These are phyloP conservation scores for Nomada lathburiana DNA, from an alignment of 2,888 invertebrate species.

Conservation along the genomic window DNA sequence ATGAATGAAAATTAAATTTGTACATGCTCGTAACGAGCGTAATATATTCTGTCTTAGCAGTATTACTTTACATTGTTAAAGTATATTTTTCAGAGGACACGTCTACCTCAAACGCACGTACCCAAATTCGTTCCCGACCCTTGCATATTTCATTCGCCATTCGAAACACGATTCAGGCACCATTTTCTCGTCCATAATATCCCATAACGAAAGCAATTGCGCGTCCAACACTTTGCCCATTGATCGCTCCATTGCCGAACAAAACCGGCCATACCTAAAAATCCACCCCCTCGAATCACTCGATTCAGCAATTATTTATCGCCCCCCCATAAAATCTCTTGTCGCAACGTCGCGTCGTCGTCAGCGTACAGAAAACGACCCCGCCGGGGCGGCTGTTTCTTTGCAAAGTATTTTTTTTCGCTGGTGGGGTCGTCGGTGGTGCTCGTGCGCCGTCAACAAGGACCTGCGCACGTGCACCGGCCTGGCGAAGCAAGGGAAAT, in stretches of 20 bases:
- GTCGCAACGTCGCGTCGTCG: not conserved
- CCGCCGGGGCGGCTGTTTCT: not conserved
- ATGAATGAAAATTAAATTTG: not conserved
- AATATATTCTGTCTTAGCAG: too few species aligned
- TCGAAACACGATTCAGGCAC: not conserved
- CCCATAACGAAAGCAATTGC: not conserved
- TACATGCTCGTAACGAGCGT: too few species aligned
- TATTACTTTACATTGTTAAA: too few species aligned
- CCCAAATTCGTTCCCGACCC: not conserved
- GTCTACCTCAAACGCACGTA: too few species aligned
- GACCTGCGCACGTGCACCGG: constrained; percentile 66
- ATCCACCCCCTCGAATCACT: not conserved
- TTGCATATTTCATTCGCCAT: not conserved
- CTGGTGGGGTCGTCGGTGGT: constrained; percentile 2
- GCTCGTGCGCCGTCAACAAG: constrained; percentile 58
- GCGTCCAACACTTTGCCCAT: not conserved
- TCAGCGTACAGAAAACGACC: not conserved
- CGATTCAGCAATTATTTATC: not conserved
- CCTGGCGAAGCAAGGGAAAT: constrained; percentile 62
- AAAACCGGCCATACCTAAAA: not conserved
- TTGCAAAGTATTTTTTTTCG: constrained; percentile 11
- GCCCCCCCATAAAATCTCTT: not conserved
- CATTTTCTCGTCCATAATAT: not conserved
- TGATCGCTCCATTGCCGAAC: not conserved
- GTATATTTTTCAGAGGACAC: too few species aligned